Evolutionary conservation across 2,888 invertebrate species (phyloP).

Genomic region (Troides helena): DNA sequence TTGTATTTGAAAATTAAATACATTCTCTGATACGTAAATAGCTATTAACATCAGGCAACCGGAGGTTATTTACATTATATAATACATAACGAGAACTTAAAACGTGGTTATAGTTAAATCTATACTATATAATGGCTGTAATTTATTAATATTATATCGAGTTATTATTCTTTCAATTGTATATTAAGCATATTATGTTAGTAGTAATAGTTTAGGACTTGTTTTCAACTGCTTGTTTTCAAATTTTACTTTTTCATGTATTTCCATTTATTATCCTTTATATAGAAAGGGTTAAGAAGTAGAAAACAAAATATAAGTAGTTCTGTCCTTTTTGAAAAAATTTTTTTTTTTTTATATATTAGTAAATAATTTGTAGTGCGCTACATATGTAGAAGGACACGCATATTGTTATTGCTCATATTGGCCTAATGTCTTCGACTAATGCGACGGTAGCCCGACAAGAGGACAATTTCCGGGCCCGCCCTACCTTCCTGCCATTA

Average conservation of each 20-base stretch:
- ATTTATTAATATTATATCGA: not conserved
- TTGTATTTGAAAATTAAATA: slow-evolving; percentile 1
- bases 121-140: not conserved
- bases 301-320: not conserved
- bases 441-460: slow-evolving; percentile 69
- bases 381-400: slow-evolving; percentile 61
- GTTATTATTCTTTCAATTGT: not conserved
- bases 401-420: slow-evolving; percentile 47
- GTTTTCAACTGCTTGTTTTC: no score
- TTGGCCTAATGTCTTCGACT: slow-evolving; percentile 69
- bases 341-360: not conserved
- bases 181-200: not conserved
- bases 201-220: no score
- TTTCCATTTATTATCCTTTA: no score
- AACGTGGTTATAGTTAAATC: not conserved
- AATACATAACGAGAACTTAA: no score
- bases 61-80: no score
- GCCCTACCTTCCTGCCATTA: slow-evolving; percentile 69
- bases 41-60: not conserved
- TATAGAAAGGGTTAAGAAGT: not conserved
- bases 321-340: not conserved
- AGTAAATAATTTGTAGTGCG: slow-evolving; percentile 49
- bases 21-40: not conserved
- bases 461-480: slow-evolving; percentile 76
- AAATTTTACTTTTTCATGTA: no score